Percentiles rank a stretch among this genome's conserved stretches.
phyloP scores from a whole-genome alignment of 92 coral and sea anemone genomes.

The Epizoanthus fatuus region DNA sequence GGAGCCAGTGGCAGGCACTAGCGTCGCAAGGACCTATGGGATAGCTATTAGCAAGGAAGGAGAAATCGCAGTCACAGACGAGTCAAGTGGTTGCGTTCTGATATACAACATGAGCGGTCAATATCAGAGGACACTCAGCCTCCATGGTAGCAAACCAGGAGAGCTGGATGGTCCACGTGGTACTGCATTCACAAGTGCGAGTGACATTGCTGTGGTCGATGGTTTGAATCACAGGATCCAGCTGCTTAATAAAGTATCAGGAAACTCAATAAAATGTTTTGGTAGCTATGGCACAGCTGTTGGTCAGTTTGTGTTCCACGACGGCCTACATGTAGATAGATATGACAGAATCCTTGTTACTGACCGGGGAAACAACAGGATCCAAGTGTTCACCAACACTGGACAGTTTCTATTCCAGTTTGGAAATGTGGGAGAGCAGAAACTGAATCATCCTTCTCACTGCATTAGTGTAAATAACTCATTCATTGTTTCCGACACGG shows the following conservation, averaged over 20 bases:
- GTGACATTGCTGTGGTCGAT: too few relatives aligned
- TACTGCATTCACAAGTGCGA: too few relatives aligned
- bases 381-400: constrained; percentile 39
- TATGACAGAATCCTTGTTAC: constrained; percentile 40
- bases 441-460: too few relatives aligned
- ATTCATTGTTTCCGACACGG: too few relatives aligned
- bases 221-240: too few relatives aligned
- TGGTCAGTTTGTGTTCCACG: constrained; percentile 40
- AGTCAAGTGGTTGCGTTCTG: not conserved
- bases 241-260: too few relatives aligned
- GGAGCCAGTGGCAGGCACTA: too few relatives aligned
- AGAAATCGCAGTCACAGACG: not conserved
- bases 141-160: too few relatives aligned
- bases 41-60: not conserved
- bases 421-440: too few relatives aligned
- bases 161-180: too few relatives aligned
- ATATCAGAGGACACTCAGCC: too few relatives aligned
- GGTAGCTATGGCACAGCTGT: constrained; percentile 20
- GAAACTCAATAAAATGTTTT: not conserved
- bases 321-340: constrained; percentile 12
- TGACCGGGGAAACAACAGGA: constrained; percentile 44
- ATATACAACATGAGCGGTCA: not conserved
- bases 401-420: too few relatives aligned
- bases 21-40: not conserved
- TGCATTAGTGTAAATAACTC: not conserved